Conservation (phyloP, 2,113 vertebrate genomes). For the Lathamus discolor region DNA sequence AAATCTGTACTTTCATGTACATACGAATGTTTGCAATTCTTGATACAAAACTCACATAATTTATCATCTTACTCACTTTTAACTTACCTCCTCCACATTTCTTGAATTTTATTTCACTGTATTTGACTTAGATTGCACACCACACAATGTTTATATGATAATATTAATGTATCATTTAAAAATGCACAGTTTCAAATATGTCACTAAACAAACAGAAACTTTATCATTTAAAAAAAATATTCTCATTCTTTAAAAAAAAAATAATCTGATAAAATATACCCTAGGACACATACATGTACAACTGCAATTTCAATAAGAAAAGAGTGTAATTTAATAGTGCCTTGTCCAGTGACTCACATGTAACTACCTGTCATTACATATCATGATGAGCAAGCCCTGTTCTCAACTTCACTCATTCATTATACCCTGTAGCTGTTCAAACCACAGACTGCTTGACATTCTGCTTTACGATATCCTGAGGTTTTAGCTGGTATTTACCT, state of each 20-base stretch:
- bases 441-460: not conserved
- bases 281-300: not conserved
- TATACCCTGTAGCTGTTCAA: not conserved
- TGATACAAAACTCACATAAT: not conserved
- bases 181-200: not conserved
- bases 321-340: not conserved
- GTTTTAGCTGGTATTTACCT: not conserved
- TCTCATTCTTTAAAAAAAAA: not conserved
- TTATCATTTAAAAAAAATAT: not conserved
- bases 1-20: not conserved
- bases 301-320: not conserved
- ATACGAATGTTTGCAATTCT: not conserved
- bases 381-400: not conserved
- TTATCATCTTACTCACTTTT: not conserved
- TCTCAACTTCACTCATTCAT: not conserved
- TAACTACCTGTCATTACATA: not conserved
- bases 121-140: not conserved
- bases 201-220: not conserved
- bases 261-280: not conserved
- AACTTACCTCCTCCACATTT: not conserved
- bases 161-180: not conserved
- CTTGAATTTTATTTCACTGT: not conserved
- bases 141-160: not conserved
- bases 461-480: not conserved
- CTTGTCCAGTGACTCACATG: not conserved